A percentile compares a stretch with the other conserved stretches of the same genome.
These are phyloP conservation scores for Salvator merianae DNA, from an alignment of 2,113 vertebrate species.

Conservation along the genomic window DNA sequence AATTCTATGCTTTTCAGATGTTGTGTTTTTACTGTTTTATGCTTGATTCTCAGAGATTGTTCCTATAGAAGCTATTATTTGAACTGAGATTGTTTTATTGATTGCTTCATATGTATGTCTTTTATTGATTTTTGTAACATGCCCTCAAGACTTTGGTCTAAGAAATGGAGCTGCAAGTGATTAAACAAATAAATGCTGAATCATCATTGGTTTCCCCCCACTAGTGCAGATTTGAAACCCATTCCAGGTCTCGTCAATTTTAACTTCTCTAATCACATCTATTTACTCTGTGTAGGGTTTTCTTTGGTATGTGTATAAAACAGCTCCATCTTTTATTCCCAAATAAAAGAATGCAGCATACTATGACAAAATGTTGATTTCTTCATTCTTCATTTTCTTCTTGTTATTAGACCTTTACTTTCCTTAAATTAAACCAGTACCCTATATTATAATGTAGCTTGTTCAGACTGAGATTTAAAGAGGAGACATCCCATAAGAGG, in stretches of 20 bases:
- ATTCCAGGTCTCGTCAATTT: neutral
- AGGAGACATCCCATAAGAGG: neutral
- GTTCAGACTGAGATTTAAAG: neutral
- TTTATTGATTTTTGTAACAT: neutral
- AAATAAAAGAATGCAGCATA: neutral
- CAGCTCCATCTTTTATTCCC: slow-evolving; percentile 14
- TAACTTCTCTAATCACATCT: neutral
- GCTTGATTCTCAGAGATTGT: neutral
- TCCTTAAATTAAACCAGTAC: slow-evolving; percentile 3
- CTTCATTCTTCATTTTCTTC: neutral
- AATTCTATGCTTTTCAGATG: neutral
- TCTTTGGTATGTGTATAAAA: neutral
- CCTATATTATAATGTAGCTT: neutral
- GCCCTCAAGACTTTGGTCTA: neutral
- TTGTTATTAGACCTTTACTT: neutral
- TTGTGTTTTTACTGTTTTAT: neutral
- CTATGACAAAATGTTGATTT: neutral
- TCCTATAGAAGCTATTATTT: neutral
- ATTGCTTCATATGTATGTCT: neutral
- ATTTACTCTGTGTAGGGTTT: neutral
- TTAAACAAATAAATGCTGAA: slow-evolving; percentile 33
- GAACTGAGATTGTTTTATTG: neutral
- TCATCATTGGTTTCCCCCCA: slow-evolving; percentile 31
- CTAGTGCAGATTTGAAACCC: slow-evolving; percentile 37
- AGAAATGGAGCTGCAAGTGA: neutral